Conservation (phyloP, 2,113 vertebrate species). For the Leucoraja erinaceus region DNA sequence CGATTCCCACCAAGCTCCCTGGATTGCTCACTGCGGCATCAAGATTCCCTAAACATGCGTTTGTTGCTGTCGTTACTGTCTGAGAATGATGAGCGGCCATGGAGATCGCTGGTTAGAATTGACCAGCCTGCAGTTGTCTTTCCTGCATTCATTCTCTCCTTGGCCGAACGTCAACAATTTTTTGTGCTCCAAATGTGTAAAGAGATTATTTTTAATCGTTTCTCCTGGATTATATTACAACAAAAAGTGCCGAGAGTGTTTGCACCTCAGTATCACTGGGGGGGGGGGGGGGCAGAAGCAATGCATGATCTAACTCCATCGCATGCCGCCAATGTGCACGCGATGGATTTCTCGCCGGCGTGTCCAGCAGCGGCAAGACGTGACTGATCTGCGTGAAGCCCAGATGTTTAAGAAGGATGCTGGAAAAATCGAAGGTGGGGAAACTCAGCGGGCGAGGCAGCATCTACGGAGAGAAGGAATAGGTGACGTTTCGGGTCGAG, state of each 20-base stretch:
- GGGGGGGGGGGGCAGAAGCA: neutral
- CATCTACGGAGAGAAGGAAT: no score
- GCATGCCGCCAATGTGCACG: neutral
- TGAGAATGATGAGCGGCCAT: neutral
- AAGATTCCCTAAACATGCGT: neutral
- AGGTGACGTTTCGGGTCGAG: no score
- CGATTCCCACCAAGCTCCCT: neutral
- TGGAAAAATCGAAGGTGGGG: no score
- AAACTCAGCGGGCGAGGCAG: no score
- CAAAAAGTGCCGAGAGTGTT: slow-evolving; percentile 5
- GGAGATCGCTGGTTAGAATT: no score
- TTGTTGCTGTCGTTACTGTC: neutral
- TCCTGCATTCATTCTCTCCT: neutral
- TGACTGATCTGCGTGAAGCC: neutral
- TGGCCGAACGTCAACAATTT: neutral
- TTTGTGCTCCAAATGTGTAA: neutral
- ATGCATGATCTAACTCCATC: neutral
- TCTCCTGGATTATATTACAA: neutral
- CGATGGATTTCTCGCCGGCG: neutral
- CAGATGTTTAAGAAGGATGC: no score
- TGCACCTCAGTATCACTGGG: slow-evolving; percentile 20
- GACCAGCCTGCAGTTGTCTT: neutral
- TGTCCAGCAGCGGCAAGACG: neutral
- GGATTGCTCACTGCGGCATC: neutral
- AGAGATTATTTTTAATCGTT: neutral